Percentiles rank a stretch among this genome's conserved stretches.
phyloP scores from a whole-genome alignment of 64 coral and sea anemone species.

The Hydrozoanthus tunicans region DNA sequence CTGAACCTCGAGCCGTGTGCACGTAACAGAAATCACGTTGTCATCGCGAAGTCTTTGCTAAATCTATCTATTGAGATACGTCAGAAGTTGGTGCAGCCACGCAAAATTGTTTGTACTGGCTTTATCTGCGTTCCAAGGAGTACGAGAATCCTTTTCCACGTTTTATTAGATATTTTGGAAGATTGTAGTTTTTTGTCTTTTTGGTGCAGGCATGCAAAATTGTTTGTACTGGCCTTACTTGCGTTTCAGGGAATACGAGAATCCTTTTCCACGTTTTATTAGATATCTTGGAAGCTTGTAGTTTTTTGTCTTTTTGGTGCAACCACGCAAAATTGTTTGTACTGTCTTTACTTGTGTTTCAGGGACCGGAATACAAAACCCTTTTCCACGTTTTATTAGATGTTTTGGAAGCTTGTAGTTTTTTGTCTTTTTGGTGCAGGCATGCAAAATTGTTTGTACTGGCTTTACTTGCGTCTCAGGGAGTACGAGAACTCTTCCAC shows the following conservation, averaged over 20 bases:
- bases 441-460: too few relatives aligned
- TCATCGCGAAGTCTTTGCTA: neutral
- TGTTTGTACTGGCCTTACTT: too few relatives aligned
- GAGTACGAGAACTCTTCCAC: too few relatives aligned
- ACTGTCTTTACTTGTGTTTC: neutral
- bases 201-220: too few relatives aligned
- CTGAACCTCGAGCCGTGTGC: neutral
- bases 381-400: neutral
- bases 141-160: neutral
- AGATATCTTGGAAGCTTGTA: too few relatives aligned
- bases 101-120: neutral
- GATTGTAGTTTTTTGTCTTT: neutral
- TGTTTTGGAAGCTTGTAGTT: slow-evolving; percentile 17
- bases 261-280: too few relatives aligned
- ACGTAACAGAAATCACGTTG: neutral
- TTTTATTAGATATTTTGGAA: slow-evolving; percentile 34
- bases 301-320: too few relatives aligned
- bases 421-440: neutral
- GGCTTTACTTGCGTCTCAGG: too few relatives aligned
- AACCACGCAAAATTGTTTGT: neutral
- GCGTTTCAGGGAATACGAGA: too few relatives aligned
- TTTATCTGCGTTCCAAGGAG: neutral
- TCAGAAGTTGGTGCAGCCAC: neutral
- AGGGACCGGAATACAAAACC: neutral
- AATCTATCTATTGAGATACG: neutral